A percentile compares a stretch with the other conserved stretches of the same genome.
phyloP scores from a whole-genome alignment of 2,113 vertebrate species.

The Dermatemys mawii region DNA sequence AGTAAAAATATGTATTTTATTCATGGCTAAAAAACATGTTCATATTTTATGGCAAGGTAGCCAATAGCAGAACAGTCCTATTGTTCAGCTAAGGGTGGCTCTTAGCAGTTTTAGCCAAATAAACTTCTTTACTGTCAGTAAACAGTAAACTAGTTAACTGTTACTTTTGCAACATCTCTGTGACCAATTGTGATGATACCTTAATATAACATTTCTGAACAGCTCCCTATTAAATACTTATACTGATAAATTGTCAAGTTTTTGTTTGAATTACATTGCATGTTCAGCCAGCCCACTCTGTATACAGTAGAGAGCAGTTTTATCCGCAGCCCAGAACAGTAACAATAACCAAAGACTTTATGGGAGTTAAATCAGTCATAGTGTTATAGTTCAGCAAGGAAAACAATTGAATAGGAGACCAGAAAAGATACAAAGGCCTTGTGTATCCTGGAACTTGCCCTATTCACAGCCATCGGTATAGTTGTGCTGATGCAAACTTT shows the following conservation, averaged over 20 bases:
- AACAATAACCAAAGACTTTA: neutral
- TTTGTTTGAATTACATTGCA: neutral
- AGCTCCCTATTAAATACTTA: neutral
- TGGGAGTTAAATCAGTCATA: neutral
- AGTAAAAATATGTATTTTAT: neutral
- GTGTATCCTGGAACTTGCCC: neutral
- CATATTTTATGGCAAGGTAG: neutral
- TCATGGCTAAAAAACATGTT: neutral
- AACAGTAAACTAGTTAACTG: neutral
- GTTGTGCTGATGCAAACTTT: neutral
- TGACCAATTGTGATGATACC: neutral
- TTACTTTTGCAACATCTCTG: neutral
- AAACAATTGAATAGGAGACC: neutral
- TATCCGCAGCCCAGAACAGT: neutral
- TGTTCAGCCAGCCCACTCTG: neutral
- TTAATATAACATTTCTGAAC: neutral
- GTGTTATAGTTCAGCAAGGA: neutral
- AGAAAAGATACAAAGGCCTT: rapidly evolving
- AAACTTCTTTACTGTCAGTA: neutral
- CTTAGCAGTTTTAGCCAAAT: neutral
- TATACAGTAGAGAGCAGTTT: neutral
- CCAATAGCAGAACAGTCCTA: neutral
- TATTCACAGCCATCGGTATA: neutral
- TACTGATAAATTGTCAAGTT: neutral
- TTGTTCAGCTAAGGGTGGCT: neutral